Conservation (phyloP, 2,888 invertebrate species). For the Luffia ferchaultella region DNA sequence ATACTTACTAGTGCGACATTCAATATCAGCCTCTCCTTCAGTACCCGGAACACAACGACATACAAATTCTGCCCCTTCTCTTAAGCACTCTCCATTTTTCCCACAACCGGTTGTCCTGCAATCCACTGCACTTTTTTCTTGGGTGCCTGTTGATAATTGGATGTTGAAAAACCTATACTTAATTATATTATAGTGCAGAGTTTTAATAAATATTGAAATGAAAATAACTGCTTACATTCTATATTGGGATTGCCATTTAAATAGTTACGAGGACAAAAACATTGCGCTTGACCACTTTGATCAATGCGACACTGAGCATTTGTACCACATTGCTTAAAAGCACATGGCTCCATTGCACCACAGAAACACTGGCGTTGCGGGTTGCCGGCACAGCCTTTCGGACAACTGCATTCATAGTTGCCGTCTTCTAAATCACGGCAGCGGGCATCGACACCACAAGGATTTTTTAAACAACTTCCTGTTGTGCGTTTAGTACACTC, state of each 20-base stretch:
- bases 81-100: conserved; percentile 85
- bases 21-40: conserved; percentile 75
- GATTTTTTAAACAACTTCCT: conserved; percentile 80
- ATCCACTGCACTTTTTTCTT: conserved; percentile 71
- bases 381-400: conserved; percentile 82
- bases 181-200: conserved; percentile 4
- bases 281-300: conserved; percentile 75
- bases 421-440: conserved; percentile 79
- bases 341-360: conserved; percentile 79
- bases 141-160: conserved; percentile 49
- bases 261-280: conserved; percentile 83
- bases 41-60: conserved; percentile 82
- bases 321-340: conserved; percentile 79
- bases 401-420: conserved; percentile 85
- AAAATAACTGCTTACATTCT: conserved; percentile 73
- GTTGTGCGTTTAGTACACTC: conserved; percentile 74
- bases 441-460: conserved; percentile 84
- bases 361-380: conserved; percentile 83
- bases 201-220: conserved; percentile 4
- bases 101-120: conserved; percentile 88
- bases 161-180: no score
- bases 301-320: conserved; percentile 83
- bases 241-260: conserved; percentile 86
- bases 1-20: conserved; percentile 70
- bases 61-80: conserved; percentile 84